These are phyloP conservation scores for Eremophila alpestris DNA, from an alignment of 2,797 vertebrate genomes.

Conservation along the genomic window DNA sequence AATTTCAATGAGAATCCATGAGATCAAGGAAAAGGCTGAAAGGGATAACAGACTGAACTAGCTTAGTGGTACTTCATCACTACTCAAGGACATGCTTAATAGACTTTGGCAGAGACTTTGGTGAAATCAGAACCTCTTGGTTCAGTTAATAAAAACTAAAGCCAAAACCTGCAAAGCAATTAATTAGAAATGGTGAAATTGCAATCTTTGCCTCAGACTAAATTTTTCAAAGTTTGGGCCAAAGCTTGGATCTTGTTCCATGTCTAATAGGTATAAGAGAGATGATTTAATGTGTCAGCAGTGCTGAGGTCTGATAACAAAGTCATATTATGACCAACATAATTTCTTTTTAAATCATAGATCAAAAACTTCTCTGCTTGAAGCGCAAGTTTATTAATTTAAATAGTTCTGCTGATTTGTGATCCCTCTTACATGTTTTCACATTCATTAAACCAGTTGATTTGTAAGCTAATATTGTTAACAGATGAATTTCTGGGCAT, in stretches of 20 bases:
- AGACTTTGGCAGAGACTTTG: neutral
- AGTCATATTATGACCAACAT: neutral
- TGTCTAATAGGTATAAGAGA: neutral
- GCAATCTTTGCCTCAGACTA: neutral
- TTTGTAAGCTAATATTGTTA: conserved; percentile 3
- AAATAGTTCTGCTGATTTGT: neutral
- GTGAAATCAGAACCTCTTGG: neutral
- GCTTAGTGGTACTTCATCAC: neutral
- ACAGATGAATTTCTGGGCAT: neutral
- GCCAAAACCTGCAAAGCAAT: neutral
- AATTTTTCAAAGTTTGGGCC: neutral
- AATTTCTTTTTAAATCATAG: neutral
- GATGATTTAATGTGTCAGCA: neutral
- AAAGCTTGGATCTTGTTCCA: neutral
- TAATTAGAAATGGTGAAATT: neutral
- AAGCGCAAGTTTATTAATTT: neutral
- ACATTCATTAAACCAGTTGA: neutral
- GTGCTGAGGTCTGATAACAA: neutral
- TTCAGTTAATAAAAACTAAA: neutral
- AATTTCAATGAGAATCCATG: neutral
- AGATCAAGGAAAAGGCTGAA: neutral
- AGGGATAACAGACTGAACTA: neutral
- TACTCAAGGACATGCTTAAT: neutral
- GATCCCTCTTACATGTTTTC: neutral
- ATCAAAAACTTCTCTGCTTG: neutral